A percentile compares a stretch with the other conserved stretches of the same genome.
Evolutionary conservation across 2,888 invertebrate genomes (phyloP).

Genomic region (Listrodromus nycthemerus): DNA sequence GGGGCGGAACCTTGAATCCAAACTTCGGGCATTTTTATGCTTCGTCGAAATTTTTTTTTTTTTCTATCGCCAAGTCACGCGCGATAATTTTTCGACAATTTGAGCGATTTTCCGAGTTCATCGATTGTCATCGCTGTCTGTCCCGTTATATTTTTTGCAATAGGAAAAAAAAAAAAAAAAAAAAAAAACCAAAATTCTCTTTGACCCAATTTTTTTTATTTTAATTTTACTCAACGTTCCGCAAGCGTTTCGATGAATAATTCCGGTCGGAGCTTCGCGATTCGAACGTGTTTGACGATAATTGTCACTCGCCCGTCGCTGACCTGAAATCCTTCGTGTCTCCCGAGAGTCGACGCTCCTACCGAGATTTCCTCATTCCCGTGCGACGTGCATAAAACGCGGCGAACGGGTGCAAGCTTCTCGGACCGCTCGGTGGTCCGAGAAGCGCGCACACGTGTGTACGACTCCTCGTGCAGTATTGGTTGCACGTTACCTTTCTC

Average conservation of each 20-base stretch:
- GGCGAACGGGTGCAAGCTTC: conserved; percentile 30
- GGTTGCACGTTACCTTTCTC: conserved; percentile 31
- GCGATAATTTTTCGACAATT: background rate
- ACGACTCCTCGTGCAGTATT: background rate
- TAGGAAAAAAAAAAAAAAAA: too few relatives aligned
- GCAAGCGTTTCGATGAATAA: background rate
- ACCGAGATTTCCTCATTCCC: conserved; percentile 37
- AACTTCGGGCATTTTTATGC: background rate
- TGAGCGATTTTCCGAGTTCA: background rate
- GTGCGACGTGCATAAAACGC: background rate
- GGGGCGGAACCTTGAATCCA: background rate
- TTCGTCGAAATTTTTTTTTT: background rate
- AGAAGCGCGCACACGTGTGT: background rate
- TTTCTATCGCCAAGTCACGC: background rate
- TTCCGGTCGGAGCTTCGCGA: background rate
- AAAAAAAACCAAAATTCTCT: too few relatives aligned
- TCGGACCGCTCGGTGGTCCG: conserved; percentile 4
- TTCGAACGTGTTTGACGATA: background rate
- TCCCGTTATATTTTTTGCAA: too few relatives aligned
- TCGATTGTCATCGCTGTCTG: too few relatives aligned
- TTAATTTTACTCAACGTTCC: background rate
- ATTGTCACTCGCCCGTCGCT: conserved; percentile 8
- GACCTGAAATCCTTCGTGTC: conserved; percentile 21
- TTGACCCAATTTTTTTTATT: too few relatives aligned
- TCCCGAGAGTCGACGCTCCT: conserved; percentile 13